Base-by-base conservation (phyloP, 2,888 invertebrate species). In the Salticus scenicus region DNA sequence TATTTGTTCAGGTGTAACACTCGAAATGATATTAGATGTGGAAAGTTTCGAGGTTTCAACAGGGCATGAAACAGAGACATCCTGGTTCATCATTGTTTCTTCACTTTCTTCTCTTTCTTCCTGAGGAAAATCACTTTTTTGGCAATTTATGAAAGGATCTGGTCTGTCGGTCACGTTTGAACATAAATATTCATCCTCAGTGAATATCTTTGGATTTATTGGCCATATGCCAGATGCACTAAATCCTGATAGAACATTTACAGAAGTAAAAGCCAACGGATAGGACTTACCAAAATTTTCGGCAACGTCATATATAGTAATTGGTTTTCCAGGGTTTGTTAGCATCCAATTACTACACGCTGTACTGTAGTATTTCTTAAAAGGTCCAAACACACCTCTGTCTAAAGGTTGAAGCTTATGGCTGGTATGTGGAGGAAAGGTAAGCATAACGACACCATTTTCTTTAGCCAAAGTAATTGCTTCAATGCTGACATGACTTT, bases 321-420 rank as follows among this genome's bases (percentile, higher is more conserved):
- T 37, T 14, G 75, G 33, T 75, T 73, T 51, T 1, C 72, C 72
- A 30, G 47, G 33, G 20, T 47, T 77, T 67, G 69, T 51, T 47
- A 51, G 51, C 33, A 72, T 79, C 72, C 79, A 72, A n/a, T 41
- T 42, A 72, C 91, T 14, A 92, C 77, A 77, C 31, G 77, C 77
- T 70, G 27, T 37, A 69, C 12, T 77, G 88, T 14, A 91, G n/a
- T 78, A 78, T 70, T 78, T 78, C 28, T 70, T 78, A 10, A 70
- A 70, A 17, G 47, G 17, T n/a, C 47, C 47, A n/a, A 17, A 47
- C 14, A 70, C 77, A 63, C 77, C 28, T 51, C 37, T 69, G 37
- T 78, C 77, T 63, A 71, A 37, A 27, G 47, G 42, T 69, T 69
- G 37, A n/a, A 69, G 7, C 24, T 69, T 69, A n/a, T 69, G 37